Evolutionary conservation across 1,140 invertebrate genomes (phyloP).

Genomic region (Epicauta chinensis): DNA sequence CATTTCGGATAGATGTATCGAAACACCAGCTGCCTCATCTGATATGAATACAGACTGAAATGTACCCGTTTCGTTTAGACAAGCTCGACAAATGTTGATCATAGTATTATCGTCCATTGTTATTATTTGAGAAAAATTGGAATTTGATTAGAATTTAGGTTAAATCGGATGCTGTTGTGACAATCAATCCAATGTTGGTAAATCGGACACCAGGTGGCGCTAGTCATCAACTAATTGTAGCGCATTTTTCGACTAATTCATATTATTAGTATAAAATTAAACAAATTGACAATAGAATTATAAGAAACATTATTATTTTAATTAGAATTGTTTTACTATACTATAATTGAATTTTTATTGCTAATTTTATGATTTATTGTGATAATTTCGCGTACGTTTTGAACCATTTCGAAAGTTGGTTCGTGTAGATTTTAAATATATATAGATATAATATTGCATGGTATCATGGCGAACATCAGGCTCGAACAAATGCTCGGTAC

Average conservation of each 20-base stretch:
- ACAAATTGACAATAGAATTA: too few relatives aligned
- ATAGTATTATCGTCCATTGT: conserved; percentile 32
- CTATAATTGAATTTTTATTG: too few relatives aligned
- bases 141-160: not conserved
- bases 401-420: too few relatives aligned
- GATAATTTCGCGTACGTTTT: too few relatives aligned
- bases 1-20: conserved; percentile 45
- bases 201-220: not conserved
- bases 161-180: conserved; percentile 27
- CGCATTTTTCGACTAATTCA: not conserved
- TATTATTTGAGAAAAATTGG: conserved; percentile 10
- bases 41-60: conserved; percentile 36
- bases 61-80: conserved; percentile 34
- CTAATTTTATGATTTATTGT: too few relatives aligned
- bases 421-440: too few relatives aligned
- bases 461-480: too few relatives aligned
- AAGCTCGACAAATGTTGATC: conserved; percentile 33
- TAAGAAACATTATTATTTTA: too few relatives aligned
- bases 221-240: not conserved
- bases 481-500: too few relatives aligned
- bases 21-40: conserved; percentile 24
- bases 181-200: conserved; percentile 26
- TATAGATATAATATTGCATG: too few relatives aligned
- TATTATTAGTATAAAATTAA: not conserved
- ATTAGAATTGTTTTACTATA: too few relatives aligned